phyloP scores from a whole-genome alignment of 2,888 invertebrate species.

The Belgica antarctica region DNA sequence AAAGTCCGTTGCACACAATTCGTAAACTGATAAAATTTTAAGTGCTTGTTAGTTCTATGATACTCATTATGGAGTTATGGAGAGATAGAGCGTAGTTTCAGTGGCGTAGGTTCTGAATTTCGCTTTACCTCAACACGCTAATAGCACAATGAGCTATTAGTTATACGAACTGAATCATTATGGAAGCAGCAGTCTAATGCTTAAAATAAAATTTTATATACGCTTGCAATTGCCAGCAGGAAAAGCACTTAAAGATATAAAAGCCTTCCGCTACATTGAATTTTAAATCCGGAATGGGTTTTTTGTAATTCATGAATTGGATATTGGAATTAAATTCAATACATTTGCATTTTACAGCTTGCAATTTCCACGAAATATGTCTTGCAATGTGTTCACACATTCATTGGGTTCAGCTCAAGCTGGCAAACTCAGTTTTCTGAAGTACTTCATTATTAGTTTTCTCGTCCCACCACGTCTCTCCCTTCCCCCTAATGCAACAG shows the following conservation, averaged over 20 bases:
- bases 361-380: not conserved
- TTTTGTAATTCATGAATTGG: constrained; percentile 13
- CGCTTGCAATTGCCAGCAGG: no score
- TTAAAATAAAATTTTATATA: no score
- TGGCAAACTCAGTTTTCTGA: not conserved
- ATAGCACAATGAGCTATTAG: no score
- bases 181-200: no score
- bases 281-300: not conserved
- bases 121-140: not conserved
- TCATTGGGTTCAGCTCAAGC: no score
- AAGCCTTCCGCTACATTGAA: not conserved
- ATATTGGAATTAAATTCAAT: not conserved
- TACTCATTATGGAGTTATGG: not conserved
- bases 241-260: not conserved
- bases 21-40: not conserved
- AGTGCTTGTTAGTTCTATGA: constrained; percentile 28
- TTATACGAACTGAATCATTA: no score
- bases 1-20: no score
- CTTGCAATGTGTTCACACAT: not conserved
- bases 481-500: no score
- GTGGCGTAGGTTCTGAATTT: not conserved
- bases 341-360: constrained; percentile 28
- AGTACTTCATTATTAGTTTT: constrained; percentile 13
- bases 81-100: not conserved
- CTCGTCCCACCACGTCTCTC: no score